Percentiles rank a stretch among this genome's conserved stretches.
These are phyloP conservation scores for fruit fly (Drosophila melanogaster) DNA, from an alignment of 1,140 invertebrate genomes.

Conservation along the genomic window DNA sequence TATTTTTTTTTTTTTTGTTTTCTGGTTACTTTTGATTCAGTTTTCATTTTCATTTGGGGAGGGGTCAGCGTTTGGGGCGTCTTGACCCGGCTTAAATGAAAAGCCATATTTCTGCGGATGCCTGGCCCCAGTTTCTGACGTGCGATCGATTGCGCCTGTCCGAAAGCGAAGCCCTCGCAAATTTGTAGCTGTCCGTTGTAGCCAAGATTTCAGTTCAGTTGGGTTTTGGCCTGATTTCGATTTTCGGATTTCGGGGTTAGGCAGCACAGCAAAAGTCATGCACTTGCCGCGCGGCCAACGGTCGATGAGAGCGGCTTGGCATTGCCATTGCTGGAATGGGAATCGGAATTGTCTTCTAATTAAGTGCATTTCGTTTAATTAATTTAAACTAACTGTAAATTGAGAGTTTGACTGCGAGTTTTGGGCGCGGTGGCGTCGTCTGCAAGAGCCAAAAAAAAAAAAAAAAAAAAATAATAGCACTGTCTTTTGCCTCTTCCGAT, in stretches of 20 bases:
- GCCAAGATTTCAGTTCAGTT: conserved; percentile 5
- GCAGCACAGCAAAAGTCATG: conserved; percentile 75
- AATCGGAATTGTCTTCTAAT: conserved; percentile 74
- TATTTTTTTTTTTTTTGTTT: conserved; percentile 39
- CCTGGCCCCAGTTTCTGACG: conserved; percentile 79
- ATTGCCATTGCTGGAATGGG: conserved; percentile 31
- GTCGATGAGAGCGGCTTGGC: conserved; percentile 41
- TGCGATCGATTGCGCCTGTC: conserved; percentile 81
- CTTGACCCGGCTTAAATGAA: conserved; percentile 80
- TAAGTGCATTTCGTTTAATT: conserved; percentile 83
- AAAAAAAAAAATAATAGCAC: background rate
- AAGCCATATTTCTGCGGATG: conserved; percentile 75
- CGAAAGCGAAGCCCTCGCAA: conserved; percentile 54
- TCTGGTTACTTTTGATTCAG: conserved; percentile 67
- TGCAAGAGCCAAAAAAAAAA: conserved; percentile 20
- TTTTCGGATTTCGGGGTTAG: conserved; percentile 70
- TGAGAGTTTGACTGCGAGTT: conserved; percentile 52
- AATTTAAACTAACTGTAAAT: conserved; percentile 84
- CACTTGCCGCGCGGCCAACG: conserved; percentile 59
- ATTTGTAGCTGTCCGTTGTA: conserved; percentile 60
- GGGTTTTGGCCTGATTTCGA: conserved; percentile 60
- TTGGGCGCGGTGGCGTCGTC: conserved; percentile 75
- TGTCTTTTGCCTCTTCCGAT: conserved; percentile 4
- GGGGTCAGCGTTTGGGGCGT: conserved; percentile 62
- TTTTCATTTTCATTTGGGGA: conserved; percentile 71